Evolutionary conservation across 2,888 invertebrate species (phyloP).

Genomic region (Drosophila merina): DNA sequence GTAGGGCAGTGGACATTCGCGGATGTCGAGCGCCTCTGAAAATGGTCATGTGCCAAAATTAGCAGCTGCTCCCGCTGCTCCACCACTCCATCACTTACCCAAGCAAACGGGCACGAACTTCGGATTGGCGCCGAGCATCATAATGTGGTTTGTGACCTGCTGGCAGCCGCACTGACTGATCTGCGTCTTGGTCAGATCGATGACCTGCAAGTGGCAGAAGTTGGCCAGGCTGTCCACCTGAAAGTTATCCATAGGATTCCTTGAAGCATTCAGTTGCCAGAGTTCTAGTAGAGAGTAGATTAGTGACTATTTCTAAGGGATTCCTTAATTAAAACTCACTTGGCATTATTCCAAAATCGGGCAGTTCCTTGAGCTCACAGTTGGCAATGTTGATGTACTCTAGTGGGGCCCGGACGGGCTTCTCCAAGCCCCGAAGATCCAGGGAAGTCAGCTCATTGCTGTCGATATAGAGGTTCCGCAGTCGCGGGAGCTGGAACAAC

Average conservation of each 20-base stretch:
- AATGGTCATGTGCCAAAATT: conserved; percentile 70
- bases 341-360: conserved; percentile 87
- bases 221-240: conserved; percentile 85
- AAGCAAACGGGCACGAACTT: conserved; percentile 81
- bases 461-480: conserved; percentile 87
- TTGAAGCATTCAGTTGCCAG: conserved; percentile 87
- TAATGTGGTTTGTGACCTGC: conserved; percentile 79
- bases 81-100: conserved; percentile 64
- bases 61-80: conserved; percentile 49
- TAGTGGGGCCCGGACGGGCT: conserved; percentile 86
- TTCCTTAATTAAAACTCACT: conserved; percentile 64
- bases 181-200: conserved; percentile 85
- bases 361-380: conserved; percentile 86
- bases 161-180: conserved; percentile 80
- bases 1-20: conserved; percentile 80
- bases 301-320: too few species aligned
- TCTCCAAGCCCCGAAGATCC: conserved; percentile 80
- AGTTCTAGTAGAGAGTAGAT: conserved; percentile 80
- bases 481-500: conserved; percentile 85
- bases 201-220: conserved; percentile 86
- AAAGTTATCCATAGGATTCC: conserved; percentile 85
- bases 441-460: conserved; percentile 81
- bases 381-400: conserved; percentile 86
- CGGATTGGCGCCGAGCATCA: conserved; percentile 70
- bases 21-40: conserved; percentile 69